phyloP scores from a whole-genome alignment of 1,140 invertebrate genomes.

The Melanaphis sacchari region DNA sequence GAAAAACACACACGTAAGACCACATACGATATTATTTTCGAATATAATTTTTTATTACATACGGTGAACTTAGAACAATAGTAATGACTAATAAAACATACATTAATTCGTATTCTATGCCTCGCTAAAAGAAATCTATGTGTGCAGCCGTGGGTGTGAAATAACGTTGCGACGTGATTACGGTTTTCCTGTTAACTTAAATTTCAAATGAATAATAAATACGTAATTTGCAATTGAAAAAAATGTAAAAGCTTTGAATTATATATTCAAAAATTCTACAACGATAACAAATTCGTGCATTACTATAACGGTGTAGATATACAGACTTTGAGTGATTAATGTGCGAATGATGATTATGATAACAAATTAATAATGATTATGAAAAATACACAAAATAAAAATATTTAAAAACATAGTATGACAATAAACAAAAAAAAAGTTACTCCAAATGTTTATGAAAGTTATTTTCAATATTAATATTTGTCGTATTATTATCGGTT shows the following conservation, averaged over 20 bases:
- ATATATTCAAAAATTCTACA: not conserved
- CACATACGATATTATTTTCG: not conserved
- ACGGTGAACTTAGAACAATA: too few species aligned
- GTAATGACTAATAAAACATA: not conserved
- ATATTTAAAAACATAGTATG: not conserved
- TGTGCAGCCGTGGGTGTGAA: not conserved
- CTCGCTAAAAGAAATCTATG: not conserved
- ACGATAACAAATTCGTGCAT: not conserved
- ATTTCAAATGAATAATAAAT: not conserved
- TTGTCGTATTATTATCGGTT: not conserved
- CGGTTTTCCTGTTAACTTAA: not conserved
- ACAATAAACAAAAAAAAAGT: not conserved
- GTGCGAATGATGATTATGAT: not conserved
- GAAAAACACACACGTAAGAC: not conserved
- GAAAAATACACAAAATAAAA: not conserved
- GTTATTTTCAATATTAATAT: not conserved
- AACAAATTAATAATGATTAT: not conserved
- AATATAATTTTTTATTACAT: not conserved
- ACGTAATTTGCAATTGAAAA: not conserved
- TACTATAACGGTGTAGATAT: not conserved
- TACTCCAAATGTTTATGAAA: not conserved
- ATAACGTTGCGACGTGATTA: not conserved
- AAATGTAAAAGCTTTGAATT: slow-evolving; percentile 9
- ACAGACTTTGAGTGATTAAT: not conserved
- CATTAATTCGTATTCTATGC: not conserved